These are phyloP conservation scores for Myotis findleyi DNA, from an alignment of 2,797 vertebrate genomes.

Conservation along the genomic window DNA sequence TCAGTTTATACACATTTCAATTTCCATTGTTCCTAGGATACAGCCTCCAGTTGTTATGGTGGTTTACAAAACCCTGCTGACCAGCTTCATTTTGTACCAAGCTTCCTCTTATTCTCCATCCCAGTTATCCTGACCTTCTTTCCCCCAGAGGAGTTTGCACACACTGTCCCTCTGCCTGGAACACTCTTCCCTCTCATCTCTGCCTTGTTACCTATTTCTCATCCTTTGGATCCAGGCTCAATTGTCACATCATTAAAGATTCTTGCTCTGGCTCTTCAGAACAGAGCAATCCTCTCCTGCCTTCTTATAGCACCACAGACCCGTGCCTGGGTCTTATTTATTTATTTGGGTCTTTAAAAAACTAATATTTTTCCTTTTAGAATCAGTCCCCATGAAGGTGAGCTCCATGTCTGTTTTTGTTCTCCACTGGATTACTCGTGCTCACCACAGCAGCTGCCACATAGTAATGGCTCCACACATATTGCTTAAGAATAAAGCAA, in stretches of 20 bases:
- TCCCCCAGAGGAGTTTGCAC: rapidly evolving
- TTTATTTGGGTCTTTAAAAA: not conserved
- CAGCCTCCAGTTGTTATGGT: rapidly evolving
- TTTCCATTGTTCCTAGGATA: not conserved
- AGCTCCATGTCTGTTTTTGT: not conserved
- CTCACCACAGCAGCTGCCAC: not conserved
- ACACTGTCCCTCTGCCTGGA: not conserved
- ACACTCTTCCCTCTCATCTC: not conserved
- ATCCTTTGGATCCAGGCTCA: not conserved
- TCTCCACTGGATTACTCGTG: not conserved
- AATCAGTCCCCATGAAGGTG: not conserved
- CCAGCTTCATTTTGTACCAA: not conserved
- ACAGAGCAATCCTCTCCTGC: not conserved
- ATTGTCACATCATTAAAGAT: not conserved
- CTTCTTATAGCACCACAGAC: not conserved
- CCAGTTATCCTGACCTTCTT: not conserved
- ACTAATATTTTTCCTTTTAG: slow-evolving; percentile 1
- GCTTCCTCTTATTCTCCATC: not conserved
- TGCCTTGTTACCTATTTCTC: not conserved
- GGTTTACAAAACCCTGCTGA: not conserved
- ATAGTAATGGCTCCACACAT: not conserved
- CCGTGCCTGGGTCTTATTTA: not conserved
- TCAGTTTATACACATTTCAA: not conserved
- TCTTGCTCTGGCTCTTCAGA: not conserved
- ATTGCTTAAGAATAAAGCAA: not conserved